These are phyloP conservation scores for Parauchenoglanis punctatus DNA, from an alignment of 2,797 vertebrate genomes.

Conservation along the genomic window DNA sequence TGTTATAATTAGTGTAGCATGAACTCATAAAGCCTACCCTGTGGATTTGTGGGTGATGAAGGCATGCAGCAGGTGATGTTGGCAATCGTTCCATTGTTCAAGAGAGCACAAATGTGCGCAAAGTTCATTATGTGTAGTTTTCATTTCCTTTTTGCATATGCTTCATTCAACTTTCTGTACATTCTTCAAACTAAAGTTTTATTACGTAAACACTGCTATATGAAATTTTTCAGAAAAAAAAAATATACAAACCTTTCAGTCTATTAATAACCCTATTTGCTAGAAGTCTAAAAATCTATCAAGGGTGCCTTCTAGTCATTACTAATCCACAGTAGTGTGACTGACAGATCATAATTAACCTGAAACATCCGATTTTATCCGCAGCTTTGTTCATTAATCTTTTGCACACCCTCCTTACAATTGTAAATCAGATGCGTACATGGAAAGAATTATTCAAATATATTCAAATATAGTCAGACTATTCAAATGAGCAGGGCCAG, in stretches of 20 bases:
- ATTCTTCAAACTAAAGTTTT: neutral
- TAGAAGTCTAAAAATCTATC: conserved; percentile 29
- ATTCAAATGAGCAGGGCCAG: conserved; percentile 53
- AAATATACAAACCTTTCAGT: neutral
- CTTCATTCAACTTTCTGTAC: neutral
- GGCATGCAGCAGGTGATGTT: neutral
- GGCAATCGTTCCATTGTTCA: neutral
- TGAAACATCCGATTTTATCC: conserved; percentile 50
- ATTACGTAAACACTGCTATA: neutral
- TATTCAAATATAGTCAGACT: conserved; percentile 55
- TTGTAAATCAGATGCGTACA: conserved; percentile 58
- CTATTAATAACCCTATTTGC: conserved; percentile 7
- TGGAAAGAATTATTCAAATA: conserved; percentile 58
- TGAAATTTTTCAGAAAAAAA: neutral
- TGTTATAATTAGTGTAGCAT: conserved; percentile 24
- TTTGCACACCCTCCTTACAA: conserved; percentile 42
- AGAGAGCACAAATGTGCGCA: neutral
- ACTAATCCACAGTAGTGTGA: conserved; percentile 49
- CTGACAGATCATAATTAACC: conserved; percentile 53
- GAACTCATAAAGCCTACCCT: conserved; percentile 8
- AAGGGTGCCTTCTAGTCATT: conserved; percentile 37
- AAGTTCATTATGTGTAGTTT: conserved; percentile 9
- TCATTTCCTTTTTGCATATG: neutral
- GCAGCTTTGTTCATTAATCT: conserved; percentile 48
- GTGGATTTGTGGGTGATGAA: conserved; percentile 12